These are phyloP conservation scores for Tinea semifulvella DNA, from an alignment of 2,888 invertebrate genomes.

Conservation along the genomic window DNA sequence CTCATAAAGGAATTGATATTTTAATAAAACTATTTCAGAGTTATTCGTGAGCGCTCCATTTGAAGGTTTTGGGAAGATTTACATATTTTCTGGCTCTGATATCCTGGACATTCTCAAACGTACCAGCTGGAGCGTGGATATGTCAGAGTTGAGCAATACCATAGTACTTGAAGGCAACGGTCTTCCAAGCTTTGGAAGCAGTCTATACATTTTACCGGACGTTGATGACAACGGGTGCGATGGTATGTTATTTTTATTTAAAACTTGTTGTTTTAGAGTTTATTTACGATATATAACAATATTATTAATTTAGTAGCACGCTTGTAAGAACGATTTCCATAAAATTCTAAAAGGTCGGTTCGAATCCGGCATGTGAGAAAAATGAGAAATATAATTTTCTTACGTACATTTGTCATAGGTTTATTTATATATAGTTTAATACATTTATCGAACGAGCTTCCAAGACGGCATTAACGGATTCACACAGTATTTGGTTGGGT, in stretches of 20 bases:
- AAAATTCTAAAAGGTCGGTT: too few relatives aligned
- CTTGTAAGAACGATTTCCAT: too few relatives aligned
- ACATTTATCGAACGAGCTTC: too few relatives aligned
- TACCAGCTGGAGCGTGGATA: conserved; percentile 16
- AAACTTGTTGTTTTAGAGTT: too few relatives aligned
- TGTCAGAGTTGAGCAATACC: conserved; percentile 26
- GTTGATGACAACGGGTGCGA: conserved; percentile 33
- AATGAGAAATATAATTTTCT: too few relatives aligned
- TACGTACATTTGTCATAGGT: too few relatives aligned
- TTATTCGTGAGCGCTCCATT: conserved; percentile 44
- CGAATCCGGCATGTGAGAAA: too few relatives aligned
- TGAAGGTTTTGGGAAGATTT: conserved; percentile 35
- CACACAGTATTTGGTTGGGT: too few relatives aligned
- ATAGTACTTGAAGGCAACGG: conserved; percentile 28
- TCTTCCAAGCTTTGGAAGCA: conserved; percentile 31
- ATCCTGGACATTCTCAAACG: conserved; percentile 22
- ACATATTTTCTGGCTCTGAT: conserved; percentile 39
- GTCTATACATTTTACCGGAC: conserved; percentile 34
- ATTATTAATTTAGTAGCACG: too few relatives aligned
- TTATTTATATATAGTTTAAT: too few relatives aligned
- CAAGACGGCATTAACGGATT: too few relatives aligned
- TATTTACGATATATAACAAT: too few relatives aligned
- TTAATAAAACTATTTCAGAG: conserved; percentile 30
- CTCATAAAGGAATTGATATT: conserved; percentile 7
- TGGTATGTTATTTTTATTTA: conserved; percentile 28